Percentiles rank a stretch among this genome's conserved stretches.
Conservation (phyloP, 2,113 vertebrate species). For the Ciconia boyciana region DNA sequence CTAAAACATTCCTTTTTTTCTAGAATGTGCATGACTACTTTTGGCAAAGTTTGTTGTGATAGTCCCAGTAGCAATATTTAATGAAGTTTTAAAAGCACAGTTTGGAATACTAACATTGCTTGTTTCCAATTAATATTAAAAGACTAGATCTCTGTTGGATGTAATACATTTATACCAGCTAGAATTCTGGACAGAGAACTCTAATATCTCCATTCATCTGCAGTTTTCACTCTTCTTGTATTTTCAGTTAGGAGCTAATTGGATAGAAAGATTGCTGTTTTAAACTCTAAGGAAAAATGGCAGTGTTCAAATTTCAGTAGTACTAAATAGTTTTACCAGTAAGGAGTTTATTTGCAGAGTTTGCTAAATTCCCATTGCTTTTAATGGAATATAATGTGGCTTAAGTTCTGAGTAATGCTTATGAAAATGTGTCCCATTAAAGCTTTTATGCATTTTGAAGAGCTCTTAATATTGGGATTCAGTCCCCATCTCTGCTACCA, state of each 20-base stretch:
- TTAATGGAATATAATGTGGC: constrained; percentile 62
- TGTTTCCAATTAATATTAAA: not conserved
- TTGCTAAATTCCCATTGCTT: not conserved
- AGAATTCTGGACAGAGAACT: not conserved
- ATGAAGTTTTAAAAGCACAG: not conserved
- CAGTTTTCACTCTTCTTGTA: constrained; percentile 4
- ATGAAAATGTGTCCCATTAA: constrained; percentile 59
- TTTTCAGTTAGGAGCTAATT: not conserved
- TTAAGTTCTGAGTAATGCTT: constrained; percentile 47
- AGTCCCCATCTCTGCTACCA: constrained; percentile 1
- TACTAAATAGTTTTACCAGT: not conserved
- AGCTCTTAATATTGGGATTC: constrained; percentile 57
- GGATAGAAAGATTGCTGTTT: not conserved
- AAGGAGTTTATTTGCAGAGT: constrained; percentile 23
- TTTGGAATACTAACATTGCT: not conserved
- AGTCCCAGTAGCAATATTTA: not conserved
- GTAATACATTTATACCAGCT: not conserved
- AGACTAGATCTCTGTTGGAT: not conserved
- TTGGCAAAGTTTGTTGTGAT: not conserved
- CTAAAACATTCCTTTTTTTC: not conserved
- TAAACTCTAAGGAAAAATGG: not conserved
- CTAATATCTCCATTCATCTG: not conserved
- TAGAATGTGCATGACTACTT: not conserved
- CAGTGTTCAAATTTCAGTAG: not conserved
- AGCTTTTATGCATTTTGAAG: constrained; percentile 61